Percentiles rank a stretch among this genome's conserved stretches.
Conservation (phyloP, 2,888 invertebrate genomes). For the Ischnura elegans region DNA sequence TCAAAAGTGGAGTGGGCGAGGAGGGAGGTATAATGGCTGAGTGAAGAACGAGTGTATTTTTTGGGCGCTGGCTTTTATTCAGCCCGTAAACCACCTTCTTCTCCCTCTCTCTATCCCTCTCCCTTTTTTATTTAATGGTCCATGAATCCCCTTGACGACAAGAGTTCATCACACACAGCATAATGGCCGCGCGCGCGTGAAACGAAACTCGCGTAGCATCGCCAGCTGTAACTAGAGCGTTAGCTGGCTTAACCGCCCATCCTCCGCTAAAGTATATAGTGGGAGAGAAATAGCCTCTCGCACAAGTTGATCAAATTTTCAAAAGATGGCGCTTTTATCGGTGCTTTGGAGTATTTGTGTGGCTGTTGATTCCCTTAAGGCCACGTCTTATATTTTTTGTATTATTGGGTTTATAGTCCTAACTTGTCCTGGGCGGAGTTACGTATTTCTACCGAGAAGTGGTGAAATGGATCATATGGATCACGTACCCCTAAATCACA, state of each 20-base stretch:
- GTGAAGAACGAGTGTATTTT: slow-evolving; percentile 13
- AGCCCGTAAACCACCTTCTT: background rate
- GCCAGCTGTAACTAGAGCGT: background rate
- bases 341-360: background rate
- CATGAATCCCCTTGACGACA: slow-evolving; percentile 8
- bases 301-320: slow-evolving; percentile 29
- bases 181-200: background rate
- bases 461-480: background rate
- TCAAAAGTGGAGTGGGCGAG: background rate
- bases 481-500: too few relatives aligned
- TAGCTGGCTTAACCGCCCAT: background rate
- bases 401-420: background rate
- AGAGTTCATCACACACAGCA: slow-evolving; percentile 22
- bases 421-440: background rate
- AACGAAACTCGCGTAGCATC: background rate
- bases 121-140: slow-evolving; percentile 2
- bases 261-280: background rate
- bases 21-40: background rate
- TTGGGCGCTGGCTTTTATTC: background rate
- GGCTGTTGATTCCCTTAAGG: background rate
- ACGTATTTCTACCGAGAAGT: background rate
- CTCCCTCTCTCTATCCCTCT: background rate
- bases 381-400: background rate
- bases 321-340: slow-evolving; percentile 14
- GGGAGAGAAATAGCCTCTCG: background rate